Conservation (phyloP, 1,140 invertebrate species). For the Bombus superbus region DNA sequence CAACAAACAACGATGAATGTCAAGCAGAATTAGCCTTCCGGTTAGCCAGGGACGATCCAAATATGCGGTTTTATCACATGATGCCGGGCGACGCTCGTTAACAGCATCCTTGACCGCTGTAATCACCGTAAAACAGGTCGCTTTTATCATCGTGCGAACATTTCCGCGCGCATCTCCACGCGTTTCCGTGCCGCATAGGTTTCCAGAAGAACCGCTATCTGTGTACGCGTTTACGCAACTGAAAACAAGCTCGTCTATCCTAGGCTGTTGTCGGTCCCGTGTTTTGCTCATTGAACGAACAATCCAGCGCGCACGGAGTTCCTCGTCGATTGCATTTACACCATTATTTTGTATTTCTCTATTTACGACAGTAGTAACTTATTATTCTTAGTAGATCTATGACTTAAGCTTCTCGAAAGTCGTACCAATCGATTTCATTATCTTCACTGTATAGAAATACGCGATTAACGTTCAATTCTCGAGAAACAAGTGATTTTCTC, state of each 20-base stretch:
- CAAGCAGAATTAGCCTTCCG: not conserved
- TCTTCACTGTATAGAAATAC: too few relatives aligned
- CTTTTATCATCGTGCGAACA: conserved; percentile 63
- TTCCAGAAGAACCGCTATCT: conserved; percentile 12
- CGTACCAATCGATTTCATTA: too few relatives aligned
- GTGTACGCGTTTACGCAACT: conserved; percentile 29
- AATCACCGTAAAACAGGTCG: conserved; percentile 65
- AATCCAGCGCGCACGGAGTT: conserved; percentile 10
- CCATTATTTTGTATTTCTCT: not conserved
- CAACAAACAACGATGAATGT: conserved; percentile 11
- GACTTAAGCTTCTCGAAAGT: too few relatives aligned
- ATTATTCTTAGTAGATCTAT: too few relatives aligned
- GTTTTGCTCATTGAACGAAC: conserved; percentile 49
- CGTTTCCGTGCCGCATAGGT: conserved; percentile 41
- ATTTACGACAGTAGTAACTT: too few relatives aligned
- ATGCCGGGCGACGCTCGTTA: conserved; percentile 50
- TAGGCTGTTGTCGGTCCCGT: not conserved
- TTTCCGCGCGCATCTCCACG: conserved; percentile 50
- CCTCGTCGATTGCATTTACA: not conserved
- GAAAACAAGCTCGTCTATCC: conserved; percentile 52
- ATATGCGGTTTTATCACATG: conserved; percentile 51
- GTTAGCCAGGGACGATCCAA: conserved; percentile 7
- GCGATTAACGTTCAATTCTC: too few relatives aligned
- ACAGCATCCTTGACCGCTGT: conserved; percentile 61
- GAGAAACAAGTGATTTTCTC: too few relatives aligned